A percentile compares a stretch with the other conserved stretches of the same genome.
These are phyloP conservation scores for Microctonus hyperodae DNA, from an alignment of 2,888 invertebrate genomes.

Conservation along the genomic window DNA sequence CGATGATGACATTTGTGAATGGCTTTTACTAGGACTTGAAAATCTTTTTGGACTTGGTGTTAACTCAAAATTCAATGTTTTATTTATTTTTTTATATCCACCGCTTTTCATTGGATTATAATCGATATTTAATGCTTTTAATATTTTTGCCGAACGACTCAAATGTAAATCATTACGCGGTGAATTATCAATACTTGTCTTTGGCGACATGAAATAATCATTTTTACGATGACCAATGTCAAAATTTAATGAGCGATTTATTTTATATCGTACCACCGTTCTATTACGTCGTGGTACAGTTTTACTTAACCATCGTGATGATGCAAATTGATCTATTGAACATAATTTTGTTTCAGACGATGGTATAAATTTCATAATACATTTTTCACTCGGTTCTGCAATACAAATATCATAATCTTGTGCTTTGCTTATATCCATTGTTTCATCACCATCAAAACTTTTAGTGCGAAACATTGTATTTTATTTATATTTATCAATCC, in stretches of 20 bases:
- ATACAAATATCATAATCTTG: constrained; percentile 44
- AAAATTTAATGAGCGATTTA: constrained; percentile 52
- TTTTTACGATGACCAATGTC: constrained; percentile 41
- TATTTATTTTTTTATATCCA: constrained; percentile 47
- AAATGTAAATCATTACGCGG: constrained; percentile 42
- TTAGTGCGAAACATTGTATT: constrained; percentile 41
- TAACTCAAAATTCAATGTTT: constrained; percentile 52
- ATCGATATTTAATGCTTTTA: constrained; percentile 51
- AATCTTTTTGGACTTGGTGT: constrained; percentile 49
- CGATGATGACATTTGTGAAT: constrained; percentile 33
- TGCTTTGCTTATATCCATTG: constrained; percentile 33
- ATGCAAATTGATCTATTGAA: constrained; percentile 43
- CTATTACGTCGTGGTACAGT: constrained; percentile 47
- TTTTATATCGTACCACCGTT: constrained; percentile 43
- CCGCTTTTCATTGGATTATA: constrained; percentile 43
- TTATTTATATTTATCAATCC: background rate
- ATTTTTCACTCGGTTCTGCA: constrained; percentile 42
- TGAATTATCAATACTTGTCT: constrained; percentile 41
- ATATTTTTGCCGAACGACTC: constrained; percentile 55
- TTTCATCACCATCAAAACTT: constrained; percentile 35
- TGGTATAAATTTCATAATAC: constrained; percentile 46
- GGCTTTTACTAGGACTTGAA: constrained; percentile 32
- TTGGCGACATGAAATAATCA: constrained; percentile 43
- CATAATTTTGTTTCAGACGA: constrained; percentile 41
- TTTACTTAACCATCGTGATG: constrained; percentile 44